phyloP scores from a whole-genome alignment of 1,140 invertebrate genomes.

The Pseudomyrmex cubaensis region DNA sequence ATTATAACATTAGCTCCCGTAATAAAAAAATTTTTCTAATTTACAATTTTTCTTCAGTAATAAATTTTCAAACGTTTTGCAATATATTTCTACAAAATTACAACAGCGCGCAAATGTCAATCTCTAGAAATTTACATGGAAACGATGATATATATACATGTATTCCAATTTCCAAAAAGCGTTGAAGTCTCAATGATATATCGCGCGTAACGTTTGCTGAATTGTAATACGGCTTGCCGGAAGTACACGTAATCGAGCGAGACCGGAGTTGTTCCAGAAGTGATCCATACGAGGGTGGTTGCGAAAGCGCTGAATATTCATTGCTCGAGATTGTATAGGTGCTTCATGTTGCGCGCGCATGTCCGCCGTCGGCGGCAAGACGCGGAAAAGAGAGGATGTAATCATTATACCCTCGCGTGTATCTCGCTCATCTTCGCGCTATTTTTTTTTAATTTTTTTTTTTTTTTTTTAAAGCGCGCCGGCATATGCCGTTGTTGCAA shows the following conservation, averaged over 20 bases:
- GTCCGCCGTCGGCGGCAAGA: constrained; percentile 35
- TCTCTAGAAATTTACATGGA: no score
- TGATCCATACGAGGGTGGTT: constrained; percentile 63
- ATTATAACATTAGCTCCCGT: no score
- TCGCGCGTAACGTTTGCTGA: neutral
- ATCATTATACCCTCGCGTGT: constrained; percentile 59
- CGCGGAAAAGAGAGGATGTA: constrained; percentile 44
- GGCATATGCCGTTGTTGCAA: constrained; percentile 28
- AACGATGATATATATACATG: no score
- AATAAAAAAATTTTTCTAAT: no score
- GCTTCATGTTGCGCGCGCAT: constrained; percentile 21
- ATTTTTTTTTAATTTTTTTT: constrained; percentile 1
- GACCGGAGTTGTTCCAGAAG: constrained; percentile 51
- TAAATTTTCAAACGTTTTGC: no score
- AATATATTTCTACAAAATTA: no score
- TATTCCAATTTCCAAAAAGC: neutral
- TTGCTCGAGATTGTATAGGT: constrained; percentile 33
- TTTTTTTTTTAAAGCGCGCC: constrained; percentile 32
- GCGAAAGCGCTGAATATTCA: constrained; percentile 63
- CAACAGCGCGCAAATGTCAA: no score
- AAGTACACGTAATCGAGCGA: constrained; percentile 55
- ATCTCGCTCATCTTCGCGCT: constrained; percentile 38
- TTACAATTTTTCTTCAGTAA: no score
- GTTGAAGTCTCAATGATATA: neutral
- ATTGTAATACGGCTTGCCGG: constrained; percentile 23